Evolutionary conservation across 1,140 invertebrate genomes (phyloP), one percentile per base, ranked within the genome.

Genomic region (Mercenaria mercenaria): DNA sequence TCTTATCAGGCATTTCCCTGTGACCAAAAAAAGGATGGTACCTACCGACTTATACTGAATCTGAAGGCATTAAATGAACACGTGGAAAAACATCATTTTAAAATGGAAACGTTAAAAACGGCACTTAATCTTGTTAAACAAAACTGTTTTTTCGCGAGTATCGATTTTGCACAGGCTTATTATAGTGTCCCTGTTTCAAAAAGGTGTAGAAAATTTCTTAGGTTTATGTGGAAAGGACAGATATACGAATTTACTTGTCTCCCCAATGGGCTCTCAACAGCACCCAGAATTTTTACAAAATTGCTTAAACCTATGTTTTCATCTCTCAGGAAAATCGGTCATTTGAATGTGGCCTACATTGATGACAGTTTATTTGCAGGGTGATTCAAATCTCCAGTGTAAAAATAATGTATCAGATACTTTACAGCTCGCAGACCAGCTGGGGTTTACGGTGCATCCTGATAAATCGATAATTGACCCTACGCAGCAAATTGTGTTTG

Each of bases 141-240:
- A 26, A 34, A 34, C 67, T 29, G 26, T 47, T 91, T 47, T 59
- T 89, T 92, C 76, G 88, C 84, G 74, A 90, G 77, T 34, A 64
- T 89, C 20, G 88, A 91, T 82, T 39, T 91, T 20, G 83, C 39
- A n/a, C 67, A 92, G 91, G 92, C 84, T 11, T 92, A 92, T 72
- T 91, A 69, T 76, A 34, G 41, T 80, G 76, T 80, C 0, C 76
- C 41, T 47, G 29, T 80, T 80, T 13, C 41, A 11, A 4, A 50
- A 47, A n/a, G 50, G 1, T n/a, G 47, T 15, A 37, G 47, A 80
- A 47, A 47, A 47, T 47, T 50, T 39, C 32, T 80, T 6, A 47
- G 59, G 1, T 82, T 82, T 41, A 64, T 23, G 61, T 43, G 43
- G 37, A 13, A 43, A 10, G 59, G 59, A 34, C 1, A 74, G 50